A percentile compares a stretch with the other conserved stretches of the same genome.
phyloP scores from a whole-genome alignment of 2,113 vertebrate genomes.

The Tetrax tetrax region DNA sequence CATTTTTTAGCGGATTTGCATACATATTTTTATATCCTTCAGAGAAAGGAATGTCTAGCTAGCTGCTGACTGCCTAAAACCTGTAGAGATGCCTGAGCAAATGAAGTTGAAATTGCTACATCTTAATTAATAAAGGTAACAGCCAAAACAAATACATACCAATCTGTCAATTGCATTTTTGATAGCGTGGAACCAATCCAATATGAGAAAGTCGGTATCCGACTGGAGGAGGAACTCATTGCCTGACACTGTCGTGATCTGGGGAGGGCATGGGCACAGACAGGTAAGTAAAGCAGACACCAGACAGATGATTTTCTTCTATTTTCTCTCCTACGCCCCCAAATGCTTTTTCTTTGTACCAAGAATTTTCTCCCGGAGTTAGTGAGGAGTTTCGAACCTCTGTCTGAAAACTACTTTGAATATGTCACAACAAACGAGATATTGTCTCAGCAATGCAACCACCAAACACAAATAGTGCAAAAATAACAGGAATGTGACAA shows the following conservation, averaged over 20 bases:
- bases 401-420: constrained; percentile 64
- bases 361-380: constrained; percentile 49
- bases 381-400: constrained; percentile 54
- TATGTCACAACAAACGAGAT: constrained; percentile 71
- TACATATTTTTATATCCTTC: constrained; percentile 49
- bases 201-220: constrained; percentile 83
- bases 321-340: not conserved
- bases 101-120: constrained; percentile 68
- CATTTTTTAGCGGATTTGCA: constrained; percentile 55
- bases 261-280: constrained; percentile 18
- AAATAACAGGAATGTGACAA: constrained; percentile 29
- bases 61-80: constrained; percentile 58
- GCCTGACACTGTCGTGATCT: constrained; percentile 86
- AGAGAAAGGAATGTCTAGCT: constrained; percentile 32
- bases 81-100: constrained; percentile 47
- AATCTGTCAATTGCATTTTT: constrained; percentile 86
- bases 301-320: not conserved
- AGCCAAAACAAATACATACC: constrained; percentile 84
- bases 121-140: constrained; percentile 80
- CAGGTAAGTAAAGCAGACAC: constrained; percentile 53
- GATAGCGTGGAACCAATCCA: constrained; percentile 88
- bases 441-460: constrained; percentile 69
- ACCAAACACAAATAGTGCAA: constrained; percentile 48
- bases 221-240: constrained; percentile 88
- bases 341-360: constrained; percentile 3